Evolutionary conservation across 2,888 invertebrate genomes (phyloP), one percentile per base, ranked within the genome.

Genomic region (Allacma fusca): DNA sequence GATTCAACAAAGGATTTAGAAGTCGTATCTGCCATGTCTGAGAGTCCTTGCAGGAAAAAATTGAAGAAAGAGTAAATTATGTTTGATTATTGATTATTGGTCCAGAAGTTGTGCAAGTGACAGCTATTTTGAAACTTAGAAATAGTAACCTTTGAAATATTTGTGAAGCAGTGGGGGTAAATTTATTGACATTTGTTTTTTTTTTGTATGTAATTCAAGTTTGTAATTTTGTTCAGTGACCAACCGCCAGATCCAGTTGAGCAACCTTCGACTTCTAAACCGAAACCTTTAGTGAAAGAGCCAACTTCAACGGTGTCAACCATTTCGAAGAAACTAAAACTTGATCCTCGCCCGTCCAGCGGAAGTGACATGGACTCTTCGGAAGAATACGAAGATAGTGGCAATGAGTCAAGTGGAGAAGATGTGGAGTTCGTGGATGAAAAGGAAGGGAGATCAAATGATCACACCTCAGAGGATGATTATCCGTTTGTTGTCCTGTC

Each of bases 401-500:
- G 95, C 83, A 94, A 95, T 87, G 96, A 95, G 88, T 94, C 94
- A 75, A 95, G 94, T 87, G 96, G 95, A 85, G 96, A 96, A 87
- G 96, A 96, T 89, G 95, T 95, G 87, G 95, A 95, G 88, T 95
- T 95, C 89, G 94, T 93, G 84, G 86, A 87, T 85, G 82, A 83
- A 71, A 86, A 86, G 76, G 85, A 87, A 40, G 88, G 87, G 80
- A 85, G 86, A 50, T 83, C 84, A 57, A 85, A 86, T 43, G 82
- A 93, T 86, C 92, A 93, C 87, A 91, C 91, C 84, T 94, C 95
- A 85, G 90, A 91, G 81, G 97, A 98, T 85, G 97, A 97, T 85
- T 97, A 95, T 89, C 94, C 94, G 78, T 97, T 92, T 87, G 95
- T 96, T 88, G 96, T 97, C 85, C 90, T 97, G 85, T 94, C 96